Conservation (phyloP, 2,888 invertebrate genomes). For the Ecdyonurus torrentis region DNA sequence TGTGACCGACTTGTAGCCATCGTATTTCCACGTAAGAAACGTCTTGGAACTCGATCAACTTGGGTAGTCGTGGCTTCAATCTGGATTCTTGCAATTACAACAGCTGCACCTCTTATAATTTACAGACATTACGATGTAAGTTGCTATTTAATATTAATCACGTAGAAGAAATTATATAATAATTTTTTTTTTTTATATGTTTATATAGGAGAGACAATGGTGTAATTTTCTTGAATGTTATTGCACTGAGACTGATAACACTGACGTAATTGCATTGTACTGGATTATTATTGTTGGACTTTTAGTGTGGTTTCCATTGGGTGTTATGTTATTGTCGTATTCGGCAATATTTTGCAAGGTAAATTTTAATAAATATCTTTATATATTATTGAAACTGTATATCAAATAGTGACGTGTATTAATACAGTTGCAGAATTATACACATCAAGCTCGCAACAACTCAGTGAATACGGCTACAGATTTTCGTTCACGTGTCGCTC, state of each 20-base stretch:
- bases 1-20: conserved; percentile 72
- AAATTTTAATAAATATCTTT: conserved; percentile 4
- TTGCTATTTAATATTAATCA: neutral
- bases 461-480: conserved; percentile 42
- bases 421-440: conserved; percentile 44
- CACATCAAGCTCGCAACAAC: conserved; percentile 39
- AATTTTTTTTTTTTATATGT: conserved; percentile 15
- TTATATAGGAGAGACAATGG: conserved; percentile 50
- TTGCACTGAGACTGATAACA: conserved; percentile 58
- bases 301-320: conserved; percentile 60
- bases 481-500: conserved; percentile 49
- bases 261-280: conserved; percentile 44
- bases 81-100: conserved; percentile 45
- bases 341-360: conserved; percentile 53
- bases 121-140: conserved; percentile 43
- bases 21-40: conserved; percentile 50
- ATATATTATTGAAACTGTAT: no score
- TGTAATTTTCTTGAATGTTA: conserved; percentile 54
- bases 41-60: conserved; percentile 44
- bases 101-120: conserved; percentile 47
- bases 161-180: neutral
- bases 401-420: no score
- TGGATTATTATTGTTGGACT: conserved; percentile 62
- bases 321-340: conserved; percentile 55
- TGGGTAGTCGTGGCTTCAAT: conserved; percentile 43